A percentile compares a stretch with the other conserved stretches of the same genome.
phyloP scores from a whole-genome alignment of 2,888 invertebrate genomes.

The Rhagonycha fulva region DNA sequence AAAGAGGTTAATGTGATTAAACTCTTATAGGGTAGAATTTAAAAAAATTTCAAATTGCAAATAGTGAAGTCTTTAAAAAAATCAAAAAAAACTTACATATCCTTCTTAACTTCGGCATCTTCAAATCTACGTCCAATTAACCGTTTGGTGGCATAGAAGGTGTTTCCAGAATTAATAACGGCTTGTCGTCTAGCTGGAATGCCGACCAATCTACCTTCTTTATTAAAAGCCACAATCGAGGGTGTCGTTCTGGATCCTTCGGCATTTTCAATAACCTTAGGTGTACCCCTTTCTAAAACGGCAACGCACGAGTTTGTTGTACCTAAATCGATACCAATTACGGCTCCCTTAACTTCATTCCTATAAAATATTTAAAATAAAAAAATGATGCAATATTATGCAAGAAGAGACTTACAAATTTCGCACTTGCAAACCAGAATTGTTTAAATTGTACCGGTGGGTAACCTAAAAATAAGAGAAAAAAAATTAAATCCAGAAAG shows the following conservation, averaged over 20 bases:
- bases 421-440: slow-evolving; percentile 42
- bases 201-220: slow-evolving; percentile 94
- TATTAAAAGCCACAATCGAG: slow-evolving; percentile 95
- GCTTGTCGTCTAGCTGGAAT: slow-evolving; percentile 99
- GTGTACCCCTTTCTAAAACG: slow-evolving; percentile 98
- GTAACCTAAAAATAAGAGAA: background rate
- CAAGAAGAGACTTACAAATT: slow-evolving; percentile 47
- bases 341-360: slow-evolving; percentile 92
- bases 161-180: slow-evolving; percentile 96
- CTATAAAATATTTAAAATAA: slow-evolving; percentile 55
- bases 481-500: background rate
- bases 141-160: slow-evolving; percentile 97
- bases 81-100: slow-evolving; percentile 68
- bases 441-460: background rate
- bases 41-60: too few relatives aligned
- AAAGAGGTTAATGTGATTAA: too few relatives aligned
- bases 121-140: slow-evolving; percentile 94
- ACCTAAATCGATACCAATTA: slow-evolving; percentile 98
- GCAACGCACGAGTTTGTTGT: slow-evolving; percentile 99
- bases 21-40: too few relatives aligned
- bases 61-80: too few relatives aligned
- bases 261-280: slow-evolving; percentile 95
- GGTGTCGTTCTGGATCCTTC: slow-evolving; percentile 98
- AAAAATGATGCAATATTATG: background rate
- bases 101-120: slow-evolving; percentile 96